Evolutionary conservation across 2,888 invertebrate species (phyloP), one percentile per base, ranked within the genome.

Genomic region (Pseudococcus jackbeardsleyi): DNA sequence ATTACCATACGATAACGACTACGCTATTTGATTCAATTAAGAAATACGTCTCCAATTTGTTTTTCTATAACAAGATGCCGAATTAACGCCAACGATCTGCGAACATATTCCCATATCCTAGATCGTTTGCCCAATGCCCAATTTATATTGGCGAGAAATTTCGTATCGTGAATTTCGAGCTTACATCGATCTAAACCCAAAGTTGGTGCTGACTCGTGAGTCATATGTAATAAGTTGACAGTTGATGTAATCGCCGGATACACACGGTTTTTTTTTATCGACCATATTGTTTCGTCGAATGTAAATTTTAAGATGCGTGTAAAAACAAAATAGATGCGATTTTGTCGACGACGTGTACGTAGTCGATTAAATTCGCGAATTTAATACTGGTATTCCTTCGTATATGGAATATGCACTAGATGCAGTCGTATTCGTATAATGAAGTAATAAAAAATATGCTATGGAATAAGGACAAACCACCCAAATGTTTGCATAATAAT

Each of bases 41-140:
- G 12, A n/a, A 54, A 54, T 54, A 54, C n/a, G 5, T 54, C 42
- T 42, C 54, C 54, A 54, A 54, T 54, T 54, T 54, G 54, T 54
- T n/a, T n/a, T n/a, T 54, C 54, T n/a, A 54, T 54, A 54, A 54
- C 54, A 54, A 54, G 54, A n/a, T 54, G 54, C 54, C 54, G 54
- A 54, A 54, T 54, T 54, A 54, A 54, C 54, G 54, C 54, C 54
- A 54, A 54, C 54, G 54, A 54, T 15, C n/a, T 54, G n/a, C 54
- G n/a, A 54, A 50, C 11, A 50, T 12, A 12, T 50, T 50, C 48
- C 48, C 15, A 54, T 54, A 42, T 42, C 42, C 42, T 54, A n/a
- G 54, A 54, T 54, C n/a, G n/a, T 54, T 54, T 54, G 54, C 12
- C 54, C n/a, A 54, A 54, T 54, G 54, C 12, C 54, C 54, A 54